phyloP scores from a whole-genome alignment of 2,888 invertebrate species.

The Meteorus colon region DNA sequence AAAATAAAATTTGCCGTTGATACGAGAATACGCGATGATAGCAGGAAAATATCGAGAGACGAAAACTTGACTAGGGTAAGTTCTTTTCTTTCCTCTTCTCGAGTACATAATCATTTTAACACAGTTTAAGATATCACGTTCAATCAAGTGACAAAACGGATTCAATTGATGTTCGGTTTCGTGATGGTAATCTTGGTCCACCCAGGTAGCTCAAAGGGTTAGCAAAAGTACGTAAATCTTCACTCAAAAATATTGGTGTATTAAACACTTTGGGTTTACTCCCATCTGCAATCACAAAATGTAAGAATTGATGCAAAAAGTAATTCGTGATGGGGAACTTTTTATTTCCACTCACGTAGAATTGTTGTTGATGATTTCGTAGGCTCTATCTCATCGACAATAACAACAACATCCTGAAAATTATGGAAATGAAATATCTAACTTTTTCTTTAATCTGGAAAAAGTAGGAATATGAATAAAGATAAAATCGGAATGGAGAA shows the following conservation, averaged over 20 bases:
- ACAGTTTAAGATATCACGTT: constrained; percentile 31
- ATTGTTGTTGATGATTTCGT: constrained; percentile 36
- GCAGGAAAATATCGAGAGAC: not conserved
- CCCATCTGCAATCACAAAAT: constrained; percentile 54
- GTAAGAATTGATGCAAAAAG: constrained; percentile 13
- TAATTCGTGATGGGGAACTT: constrained; percentile 38
- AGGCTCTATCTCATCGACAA: constrained; percentile 17
- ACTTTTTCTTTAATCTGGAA: not conserved
- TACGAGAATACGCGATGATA: not conserved
- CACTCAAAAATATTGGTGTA: constrained; percentile 76
- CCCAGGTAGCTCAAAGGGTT: constrained; percentile 84
- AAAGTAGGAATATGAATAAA: not conserved
- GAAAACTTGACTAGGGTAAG: constrained; percentile 35
- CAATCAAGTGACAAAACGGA: constrained; percentile 82
- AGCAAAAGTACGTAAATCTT: constrained; percentile 76
- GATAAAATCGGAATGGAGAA: not conserved
- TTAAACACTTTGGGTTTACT: constrained; percentile 53
- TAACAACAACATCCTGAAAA: constrained; percentile 24
- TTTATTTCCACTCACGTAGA: constrained; percentile 34
- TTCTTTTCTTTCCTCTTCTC: constrained; percentile 34
- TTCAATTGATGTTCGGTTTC: constrained; percentile 78
- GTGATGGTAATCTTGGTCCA: constrained; percentile 76
- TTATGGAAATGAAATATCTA: not conserved
- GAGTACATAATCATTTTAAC: not conserved
- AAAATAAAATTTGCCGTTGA: not conserved